Percentiles rank a stretch among this genome's conserved stretches.
Evolutionary conservation across 2,888 invertebrate genomes (phyloP).

Genomic region (Erebia ligea): DNA sequence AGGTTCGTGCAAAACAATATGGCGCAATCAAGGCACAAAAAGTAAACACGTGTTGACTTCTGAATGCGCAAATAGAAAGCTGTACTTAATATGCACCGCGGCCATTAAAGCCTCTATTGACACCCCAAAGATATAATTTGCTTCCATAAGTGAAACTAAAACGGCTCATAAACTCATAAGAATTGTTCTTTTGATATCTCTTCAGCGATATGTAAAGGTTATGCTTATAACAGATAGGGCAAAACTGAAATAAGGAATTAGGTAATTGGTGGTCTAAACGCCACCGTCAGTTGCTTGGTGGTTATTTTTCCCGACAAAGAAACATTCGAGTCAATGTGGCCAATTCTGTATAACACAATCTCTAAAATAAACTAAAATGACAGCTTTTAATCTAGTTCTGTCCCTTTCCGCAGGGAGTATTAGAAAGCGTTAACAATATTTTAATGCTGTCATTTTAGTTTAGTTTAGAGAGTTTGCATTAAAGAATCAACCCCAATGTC

Average conservation of each 20-base stretch:
- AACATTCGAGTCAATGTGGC: too few species aligned
- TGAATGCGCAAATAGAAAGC: constrained; percentile 31
- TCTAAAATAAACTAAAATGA: too few species aligned
- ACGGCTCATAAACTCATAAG: constrained; percentile 16
- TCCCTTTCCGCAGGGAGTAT: too few species aligned
- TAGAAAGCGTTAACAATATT: too few species aligned
- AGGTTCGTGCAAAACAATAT: neutral
- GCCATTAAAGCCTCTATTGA: constrained; percentile 22
- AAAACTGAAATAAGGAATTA: neutral
- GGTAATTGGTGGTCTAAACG: too few species aligned
- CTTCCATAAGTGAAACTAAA: neutral
- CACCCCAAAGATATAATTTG: constrained; percentile 26
- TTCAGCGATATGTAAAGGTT: neutral
- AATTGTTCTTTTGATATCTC: constrained; percentile 15
- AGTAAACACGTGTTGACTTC: neutral
- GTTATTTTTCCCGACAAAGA: too few species aligned
- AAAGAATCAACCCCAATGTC: too few species aligned
- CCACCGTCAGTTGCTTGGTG: too few species aligned
- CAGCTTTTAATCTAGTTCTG: too few species aligned
- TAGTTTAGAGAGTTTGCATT: too few species aligned
- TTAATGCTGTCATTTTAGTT: too few species aligned
- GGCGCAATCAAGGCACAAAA: neutral
- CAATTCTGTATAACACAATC: too few species aligned
- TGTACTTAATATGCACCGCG: constrained; percentile 24
- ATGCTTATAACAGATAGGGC: neutral